phyloP scores from a whole-genome alignment of 92 coral and sea anemone species.

The Epizoanthus ramosus region DNA sequence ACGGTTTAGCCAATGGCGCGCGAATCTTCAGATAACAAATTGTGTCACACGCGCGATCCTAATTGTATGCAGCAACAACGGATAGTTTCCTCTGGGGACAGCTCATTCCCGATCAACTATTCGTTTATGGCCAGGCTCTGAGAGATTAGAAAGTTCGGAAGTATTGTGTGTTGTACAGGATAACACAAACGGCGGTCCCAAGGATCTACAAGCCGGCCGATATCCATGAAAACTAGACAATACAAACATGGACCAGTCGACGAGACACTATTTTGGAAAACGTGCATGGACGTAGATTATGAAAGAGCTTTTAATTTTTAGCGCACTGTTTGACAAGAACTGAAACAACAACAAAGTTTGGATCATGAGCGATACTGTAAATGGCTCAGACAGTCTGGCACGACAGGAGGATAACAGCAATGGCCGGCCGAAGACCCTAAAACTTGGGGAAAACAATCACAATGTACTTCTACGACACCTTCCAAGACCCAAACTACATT shows the following conservation, averaged over 20 bases:
- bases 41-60: constrained; percentile 33
- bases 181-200: constrained; percentile 16
- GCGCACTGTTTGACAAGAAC: constrained; percentile 9
- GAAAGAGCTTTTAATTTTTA: constrained; percentile 29
- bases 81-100: constrained; percentile 38
- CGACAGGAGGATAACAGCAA: neutral
- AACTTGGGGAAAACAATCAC: constrained; percentile 11
- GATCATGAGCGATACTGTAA: constrained; percentile 18
- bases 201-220: neutral
- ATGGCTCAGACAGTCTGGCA: neutral
- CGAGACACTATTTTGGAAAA: neutral
- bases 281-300: neutral
- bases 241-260: neutral
- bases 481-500: constrained; percentile 57
- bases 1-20: constrained; percentile 35
- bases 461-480: constrained; percentile 40
- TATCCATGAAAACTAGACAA: neutral
- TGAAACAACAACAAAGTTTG: constrained; percentile 16
- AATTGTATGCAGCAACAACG: constrained; percentile 29
- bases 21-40: constrained; percentile 13
- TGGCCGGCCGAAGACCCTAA: constrained; percentile 8
- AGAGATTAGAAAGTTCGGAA: constrained; percentile 32
- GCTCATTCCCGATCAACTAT: neutral
- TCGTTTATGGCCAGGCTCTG: constrained; percentile 4
- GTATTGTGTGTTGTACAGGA: constrained; percentile 1